Evolutionary conservation across 1,140 invertebrate genomes (phyloP).

Genomic region (Tetramorium parvispinum): DNA sequence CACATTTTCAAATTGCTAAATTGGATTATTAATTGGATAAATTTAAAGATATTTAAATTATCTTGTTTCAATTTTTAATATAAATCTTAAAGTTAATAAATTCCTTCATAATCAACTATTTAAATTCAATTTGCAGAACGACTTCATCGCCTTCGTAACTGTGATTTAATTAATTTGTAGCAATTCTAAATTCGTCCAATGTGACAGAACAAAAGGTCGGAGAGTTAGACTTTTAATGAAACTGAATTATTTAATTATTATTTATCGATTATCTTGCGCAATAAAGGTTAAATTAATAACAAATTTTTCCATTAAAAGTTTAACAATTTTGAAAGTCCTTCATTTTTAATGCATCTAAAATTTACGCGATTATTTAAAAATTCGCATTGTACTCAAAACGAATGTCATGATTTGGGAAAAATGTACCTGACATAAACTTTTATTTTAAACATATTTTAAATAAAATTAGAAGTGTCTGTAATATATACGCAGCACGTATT

Average conservation of each 20-base stretch:
- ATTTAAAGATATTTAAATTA: too few species aligned
- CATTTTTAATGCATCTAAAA: neutral
- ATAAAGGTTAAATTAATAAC: neutral
- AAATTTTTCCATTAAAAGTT: neutral
- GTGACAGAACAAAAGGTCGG: neutral
- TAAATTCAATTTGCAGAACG: neutral
- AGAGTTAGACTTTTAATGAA: neutral
- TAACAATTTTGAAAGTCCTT: neutral
- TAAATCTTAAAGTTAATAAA: neutral
- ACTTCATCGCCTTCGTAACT: neutral
- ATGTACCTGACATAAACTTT: neutral
- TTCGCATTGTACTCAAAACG: neutral
- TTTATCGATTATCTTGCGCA: neutral
- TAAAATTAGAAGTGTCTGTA: neutral
- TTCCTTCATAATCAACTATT: neutral
- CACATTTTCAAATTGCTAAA: neutral
- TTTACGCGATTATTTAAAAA: neutral
- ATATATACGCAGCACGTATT: neutral
- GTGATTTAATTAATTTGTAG: neutral
- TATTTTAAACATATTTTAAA: neutral
- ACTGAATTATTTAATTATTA: conserved; percentile 10
- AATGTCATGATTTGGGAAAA: neutral
- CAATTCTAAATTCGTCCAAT: neutral
- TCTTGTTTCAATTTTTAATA: neutral
- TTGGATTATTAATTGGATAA: too few species aligned